phyloP scores from a whole-genome alignment of 2,797 vertebrate species.

The Poecilia gillii region DNA sequence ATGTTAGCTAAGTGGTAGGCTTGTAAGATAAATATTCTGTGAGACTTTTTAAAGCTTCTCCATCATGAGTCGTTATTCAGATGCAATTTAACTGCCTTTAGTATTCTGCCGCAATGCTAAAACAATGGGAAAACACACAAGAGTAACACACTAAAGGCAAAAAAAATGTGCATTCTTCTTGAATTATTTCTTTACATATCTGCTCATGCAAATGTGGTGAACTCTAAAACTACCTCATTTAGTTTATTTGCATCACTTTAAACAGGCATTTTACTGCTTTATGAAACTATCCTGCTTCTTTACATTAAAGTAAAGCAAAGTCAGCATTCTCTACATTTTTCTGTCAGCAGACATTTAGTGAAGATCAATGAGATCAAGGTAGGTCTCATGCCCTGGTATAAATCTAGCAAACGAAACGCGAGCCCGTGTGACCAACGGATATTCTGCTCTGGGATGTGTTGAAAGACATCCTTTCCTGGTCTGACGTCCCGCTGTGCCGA shows the following conservation, averaged over 20 bases:
- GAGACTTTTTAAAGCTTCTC: no score
- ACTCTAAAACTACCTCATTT: background rate
- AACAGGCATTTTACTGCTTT: background rate
- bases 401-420: slow-evolving; percentile 49
- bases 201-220: background rate
- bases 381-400: slow-evolving; percentile 30
- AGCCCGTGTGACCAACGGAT: slow-evolving; percentile 52
- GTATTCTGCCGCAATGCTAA: background rate
- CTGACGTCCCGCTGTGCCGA: slow-evolving; percentile 27
- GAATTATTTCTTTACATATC: background rate
- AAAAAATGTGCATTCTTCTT: background rate
- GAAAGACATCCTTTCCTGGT: slow-evolving; percentile 60
- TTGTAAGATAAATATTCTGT: background rate
- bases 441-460: slow-evolving; percentile 57
- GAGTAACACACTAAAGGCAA: background rate
- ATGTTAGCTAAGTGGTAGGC: background rate
- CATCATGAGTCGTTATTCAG: background rate
- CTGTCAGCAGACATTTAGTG: slow-evolving; percentile 11
- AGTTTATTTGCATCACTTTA: background rate
- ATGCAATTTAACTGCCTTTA: background rate
- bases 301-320: slow-evolving; percentile 18
- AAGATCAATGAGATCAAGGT: slow-evolving; percentile 41
- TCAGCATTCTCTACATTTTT: slow-evolving; percentile 31
- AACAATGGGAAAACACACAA: background rate
- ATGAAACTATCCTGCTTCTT: background rate